These are phyloP conservation scores for Polypterus senegalus DNA, from an alignment of 2,113 vertebrate species.

Conservation along the genomic window DNA sequence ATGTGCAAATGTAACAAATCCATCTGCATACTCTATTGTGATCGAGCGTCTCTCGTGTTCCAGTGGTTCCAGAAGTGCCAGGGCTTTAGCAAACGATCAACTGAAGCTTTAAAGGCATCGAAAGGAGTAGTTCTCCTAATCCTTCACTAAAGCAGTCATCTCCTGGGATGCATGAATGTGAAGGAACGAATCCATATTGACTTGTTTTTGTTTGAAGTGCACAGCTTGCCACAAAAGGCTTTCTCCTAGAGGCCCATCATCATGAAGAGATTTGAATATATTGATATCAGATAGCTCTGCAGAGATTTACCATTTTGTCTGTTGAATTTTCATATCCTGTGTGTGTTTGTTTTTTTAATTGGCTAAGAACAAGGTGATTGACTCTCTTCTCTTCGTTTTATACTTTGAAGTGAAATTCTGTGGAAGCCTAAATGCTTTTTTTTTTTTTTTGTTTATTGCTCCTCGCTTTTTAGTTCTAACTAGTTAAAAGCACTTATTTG, in stretches of 20 bases:
- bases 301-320: neutral
- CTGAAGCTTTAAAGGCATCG: neutral
- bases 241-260: neutral
- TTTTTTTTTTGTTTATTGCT: no score
- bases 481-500: no score
- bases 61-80: no score
- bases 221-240: neutral
- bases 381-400: no score
- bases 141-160: neutral
- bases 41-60: no score
- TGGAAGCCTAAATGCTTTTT: no score
- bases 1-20: no score
- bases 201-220: neutral
- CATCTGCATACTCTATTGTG: no score
- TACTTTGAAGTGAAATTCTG: no score
- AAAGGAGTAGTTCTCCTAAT: conserved; percentile 1
- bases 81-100: neutral
- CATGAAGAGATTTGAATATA: neutral
- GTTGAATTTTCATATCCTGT: neutral
- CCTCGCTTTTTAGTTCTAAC: no score
- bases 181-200: neutral
- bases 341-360: neutral
- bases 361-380: no score
- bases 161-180: neutral
- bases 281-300: neutral